Conservation (phyloP, 2,888 invertebrate species). For the Leptinotarsa rubiginosa region DNA sequence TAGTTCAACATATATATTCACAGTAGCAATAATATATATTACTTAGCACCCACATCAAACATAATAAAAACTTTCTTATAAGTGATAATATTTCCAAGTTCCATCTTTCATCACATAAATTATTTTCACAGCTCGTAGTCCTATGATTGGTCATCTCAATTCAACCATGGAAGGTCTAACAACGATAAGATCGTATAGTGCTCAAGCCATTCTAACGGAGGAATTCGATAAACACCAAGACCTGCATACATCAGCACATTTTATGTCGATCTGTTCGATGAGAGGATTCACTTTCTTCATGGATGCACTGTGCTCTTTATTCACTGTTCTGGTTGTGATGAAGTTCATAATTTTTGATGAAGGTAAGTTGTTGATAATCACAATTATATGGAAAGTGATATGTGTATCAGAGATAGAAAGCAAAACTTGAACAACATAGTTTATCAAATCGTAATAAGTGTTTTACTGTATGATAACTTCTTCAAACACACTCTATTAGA, state of each 20-base stretch:
- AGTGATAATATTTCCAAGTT: too few species aligned
- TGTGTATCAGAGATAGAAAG: too few species aligned
- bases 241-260: constrained; percentile 60
- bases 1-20: too few species aligned
- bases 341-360: constrained; percentile 51
- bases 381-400: too few species aligned
- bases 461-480: too few species aligned
- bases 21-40: too few species aligned
- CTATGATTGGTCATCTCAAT: constrained; percentile 62
- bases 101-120: not conserved
- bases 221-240: constrained; percentile 64
- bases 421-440: too few species aligned
- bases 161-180: constrained; percentile 63
- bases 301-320: constrained; percentile 55
- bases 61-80: too few species aligned
- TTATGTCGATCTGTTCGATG: constrained; percentile 55
- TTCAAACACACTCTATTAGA: too few species aligned
- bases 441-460: too few species aligned
- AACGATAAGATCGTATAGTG: constrained; percentile 62
- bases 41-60: too few species aligned
- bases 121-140: constrained; percentile 60
- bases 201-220: constrained; percentile 56
- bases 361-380: constrained; percentile 37
- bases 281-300: constrained; percentile 60
- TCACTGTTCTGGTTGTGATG: constrained; percentile 50